phyloP scores from a whole-genome alignment of 2,113 vertebrate genomes.

The Lamprotornis superbus region DNA sequence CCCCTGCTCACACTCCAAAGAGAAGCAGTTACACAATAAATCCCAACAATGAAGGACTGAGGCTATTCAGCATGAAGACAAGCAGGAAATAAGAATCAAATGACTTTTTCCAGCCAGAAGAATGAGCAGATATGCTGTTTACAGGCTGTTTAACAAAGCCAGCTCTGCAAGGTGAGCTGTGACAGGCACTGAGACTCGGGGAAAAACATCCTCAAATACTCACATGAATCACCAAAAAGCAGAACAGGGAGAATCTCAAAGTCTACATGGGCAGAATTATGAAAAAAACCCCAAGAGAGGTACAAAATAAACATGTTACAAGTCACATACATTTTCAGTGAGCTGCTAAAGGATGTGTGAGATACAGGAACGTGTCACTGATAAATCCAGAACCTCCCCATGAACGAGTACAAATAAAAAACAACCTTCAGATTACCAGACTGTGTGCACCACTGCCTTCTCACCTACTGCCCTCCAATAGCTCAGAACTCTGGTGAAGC shows the following conservation, averaged over 20 bases:
- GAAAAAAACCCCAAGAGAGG: background rate
- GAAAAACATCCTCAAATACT: background rate
- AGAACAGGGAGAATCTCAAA: background rate
- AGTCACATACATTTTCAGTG: background rate
- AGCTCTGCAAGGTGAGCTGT: background rate
- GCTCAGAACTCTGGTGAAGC: background rate
- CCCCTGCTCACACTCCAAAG: background rate
- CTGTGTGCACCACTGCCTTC: background rate
- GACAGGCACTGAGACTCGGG: background rate
- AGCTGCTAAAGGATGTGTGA: background rate
- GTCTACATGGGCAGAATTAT: background rate
- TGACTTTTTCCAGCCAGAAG: background rate
- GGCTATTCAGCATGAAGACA: conserved; percentile 29
- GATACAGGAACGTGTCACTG: rapidly evolving
- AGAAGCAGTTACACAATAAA: conserved; percentile 10
- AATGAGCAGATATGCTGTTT: background rate
- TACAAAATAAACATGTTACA: background rate
- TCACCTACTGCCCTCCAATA: background rate
- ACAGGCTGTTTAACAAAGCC: background rate
- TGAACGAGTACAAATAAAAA: background rate
- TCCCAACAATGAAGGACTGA: background rate
- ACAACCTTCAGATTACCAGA: background rate
- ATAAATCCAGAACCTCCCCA: background rate
- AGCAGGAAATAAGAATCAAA: conserved; percentile 53
- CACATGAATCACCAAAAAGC: background rate